These are phyloP conservation scores for Psittacula echo DNA, from an alignment of 2,797 vertebrate genomes.

Conservation along the genomic window DNA sequence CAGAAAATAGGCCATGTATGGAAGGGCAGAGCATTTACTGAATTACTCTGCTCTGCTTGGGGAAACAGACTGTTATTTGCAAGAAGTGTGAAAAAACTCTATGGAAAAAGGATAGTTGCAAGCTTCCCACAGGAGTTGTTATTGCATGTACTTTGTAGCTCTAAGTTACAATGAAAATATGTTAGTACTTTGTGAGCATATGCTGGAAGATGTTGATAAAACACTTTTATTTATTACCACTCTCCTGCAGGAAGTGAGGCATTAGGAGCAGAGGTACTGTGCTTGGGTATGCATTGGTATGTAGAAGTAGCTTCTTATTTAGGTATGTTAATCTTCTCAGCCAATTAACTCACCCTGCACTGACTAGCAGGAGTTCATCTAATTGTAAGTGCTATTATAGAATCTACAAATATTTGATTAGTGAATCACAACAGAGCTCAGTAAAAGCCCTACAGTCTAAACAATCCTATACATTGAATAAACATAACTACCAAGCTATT, in stretches of 20 bases:
- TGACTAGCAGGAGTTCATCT: conserved; percentile 23
- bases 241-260: neutral
- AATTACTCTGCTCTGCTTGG: neutral
- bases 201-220: conserved; percentile 19
- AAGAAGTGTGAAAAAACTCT: neutral
- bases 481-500: conserved; percentile 50
- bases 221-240: neutral
- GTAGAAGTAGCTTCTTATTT: conserved; percentile 27
- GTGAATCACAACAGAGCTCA: conserved; percentile 17
- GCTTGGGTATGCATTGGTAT: neutral
- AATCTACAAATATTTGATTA: conserved; percentile 51
- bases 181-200: neutral
- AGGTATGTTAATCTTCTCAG: conserved; percentile 12
- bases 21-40: neutral
- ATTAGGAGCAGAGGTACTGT: neutral
- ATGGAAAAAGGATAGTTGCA: neutral
- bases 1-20: neutral
- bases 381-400: neutral
- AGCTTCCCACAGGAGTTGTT: neutral
- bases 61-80: neutral
- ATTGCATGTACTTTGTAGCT: neutral
- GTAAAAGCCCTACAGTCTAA: conserved; percentile 46
- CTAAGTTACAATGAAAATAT: neutral
- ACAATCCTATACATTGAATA: conserved; percentile 46
- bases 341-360: conserved; percentile 4